Evolutionary conservation across 2,113 vertebrate genomes (phyloP), one percentile per base, ranked within the genome.

Genomic region (Riparia riparia): DNA sequence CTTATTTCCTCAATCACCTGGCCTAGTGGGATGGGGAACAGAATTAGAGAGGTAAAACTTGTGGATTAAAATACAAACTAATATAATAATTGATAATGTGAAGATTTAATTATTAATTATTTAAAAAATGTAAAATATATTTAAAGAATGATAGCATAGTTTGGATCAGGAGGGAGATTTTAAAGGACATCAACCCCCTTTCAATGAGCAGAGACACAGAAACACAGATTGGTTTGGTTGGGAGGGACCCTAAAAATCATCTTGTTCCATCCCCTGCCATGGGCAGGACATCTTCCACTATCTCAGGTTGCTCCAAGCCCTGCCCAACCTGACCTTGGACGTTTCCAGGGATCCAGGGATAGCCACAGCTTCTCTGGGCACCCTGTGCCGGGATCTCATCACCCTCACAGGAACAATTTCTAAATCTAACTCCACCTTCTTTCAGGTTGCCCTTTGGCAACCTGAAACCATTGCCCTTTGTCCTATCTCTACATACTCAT

Each of bases 261-360:
- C 26, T 10, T 3, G 4, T 45, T 37, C 6, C 32, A 44, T 0
- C 4, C 3, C 3, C 34, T 34, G 44, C 25, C 17, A 14, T 9
- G 20, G 16, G 7, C 21, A 69, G 37, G 54, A 39, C 45, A 32
- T 2, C 6, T 53, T 8, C 22, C 32, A 28, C 39, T 7, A 0
- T 0, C 26, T 18, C 47, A 51, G 37, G 26, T 0, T 22, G 6
- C 4, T 58, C 63, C 31, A 37, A 51, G 26, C 14, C 10, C 29
- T 0, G 0, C 41, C 34, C 79, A 28, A 0, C 29, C 44, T 58
- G 44, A 12, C 10, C 41, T 37, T 80, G 63, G 41, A 5, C 26
- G 31, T 20, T 45, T 14, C 16, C 32, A 66, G 41, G 32, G 25
- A 45, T 80, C 17, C 61, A 79, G 50, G 28, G 14, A 16, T 20